Evolutionary conservation across 2,797 vertebrate species (phyloP).

Genomic region (Sylvilagus floridanus): DNA sequence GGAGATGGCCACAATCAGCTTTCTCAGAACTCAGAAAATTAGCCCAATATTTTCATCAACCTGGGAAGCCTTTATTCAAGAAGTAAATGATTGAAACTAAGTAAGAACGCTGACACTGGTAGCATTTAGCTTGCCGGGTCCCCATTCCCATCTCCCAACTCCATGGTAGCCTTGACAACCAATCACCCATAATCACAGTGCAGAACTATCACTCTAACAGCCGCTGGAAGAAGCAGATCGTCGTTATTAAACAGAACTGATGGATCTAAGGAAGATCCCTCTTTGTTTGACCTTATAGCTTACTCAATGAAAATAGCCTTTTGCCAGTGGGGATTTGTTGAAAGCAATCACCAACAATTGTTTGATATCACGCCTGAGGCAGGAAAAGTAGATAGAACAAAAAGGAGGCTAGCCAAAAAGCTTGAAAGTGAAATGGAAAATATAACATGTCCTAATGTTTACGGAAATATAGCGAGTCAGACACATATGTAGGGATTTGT

Average conservation of each 20-base stretch:
- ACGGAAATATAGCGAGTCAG: neutral
- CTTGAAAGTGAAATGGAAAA: constrained; percentile 19
- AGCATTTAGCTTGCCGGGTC: neutral
- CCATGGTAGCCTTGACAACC: constrained; percentile 5
- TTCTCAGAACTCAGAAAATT: neutral
- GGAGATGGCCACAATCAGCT: neutral
- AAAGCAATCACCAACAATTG: constrained; percentile 29
- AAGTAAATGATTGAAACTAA: neutral
- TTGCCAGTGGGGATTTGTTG: constrained; percentile 4
- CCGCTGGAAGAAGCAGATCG: neutral
- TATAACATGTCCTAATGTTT: neutral
- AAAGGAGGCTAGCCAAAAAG: neutral
- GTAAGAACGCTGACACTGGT: neutral
- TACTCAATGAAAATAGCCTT: constrained; percentile 19
- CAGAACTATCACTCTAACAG: neutral
- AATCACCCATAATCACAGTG: neutral
- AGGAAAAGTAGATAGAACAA: constrained; percentile 20
- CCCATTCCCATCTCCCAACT: neutral
- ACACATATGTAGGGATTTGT: neutral
- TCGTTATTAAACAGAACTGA: neutral
- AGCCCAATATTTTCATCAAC: neutral
- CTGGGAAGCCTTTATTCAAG: neutral
- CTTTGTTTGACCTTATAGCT: constrained; percentile 4
- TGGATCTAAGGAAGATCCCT: neutral
- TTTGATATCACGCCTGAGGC: constrained; percentile 13